Base-by-base conservation (phyloP, 2,888 invertebrate species). In the Deilephila elpenor region DNA sequence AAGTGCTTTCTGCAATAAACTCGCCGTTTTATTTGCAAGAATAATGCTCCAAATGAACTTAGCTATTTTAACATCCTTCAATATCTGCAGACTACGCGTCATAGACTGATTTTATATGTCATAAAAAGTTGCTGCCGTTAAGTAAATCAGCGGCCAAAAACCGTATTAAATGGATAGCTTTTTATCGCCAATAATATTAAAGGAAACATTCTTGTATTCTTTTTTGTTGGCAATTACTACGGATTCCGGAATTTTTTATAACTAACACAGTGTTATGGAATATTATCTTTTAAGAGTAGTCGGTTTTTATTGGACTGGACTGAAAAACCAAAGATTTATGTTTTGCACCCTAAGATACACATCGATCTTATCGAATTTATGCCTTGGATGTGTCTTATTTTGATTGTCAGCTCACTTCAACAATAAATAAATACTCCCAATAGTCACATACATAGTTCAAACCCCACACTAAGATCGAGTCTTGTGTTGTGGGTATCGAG, bases 41-140 rank as follows among this genome's bases (percentile, higher is more conserved):
- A 51, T 44, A 67, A 44, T 67, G 51, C 44, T 8, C 20, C 25
- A 67, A 25, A 37, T 67, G 51, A 67, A 67, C 67, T 25, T 25
- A 4, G 64, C 25, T 67, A 67, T 67, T 67, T 67, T 67, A 67
- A 44, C 51, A 25, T 67, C 67, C 25, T 67, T 67, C 44, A 67
- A 67, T 67, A 67, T 67, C 44, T 67, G 67, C 67, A 51, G 67
- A 67, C 44, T 67, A 51, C 44, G 67, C 51, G 44, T 67, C 67
- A 67, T 67, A 67, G 67, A 51, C 67, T 67, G 67, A 67, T 67
- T 67, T 67, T 67, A 67, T 67, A 67, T 67, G 67, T 51, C 67
- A 67, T 67, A 67, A 67, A 67, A 67, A 51, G 25, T 67, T 67
- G 67, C 67, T 67, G 67, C 67, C 67, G 67, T 67, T 67, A 67